Base-by-base conservation (phyloP, 1,140 invertebrate species). In the Bombus confusus region DNA sequence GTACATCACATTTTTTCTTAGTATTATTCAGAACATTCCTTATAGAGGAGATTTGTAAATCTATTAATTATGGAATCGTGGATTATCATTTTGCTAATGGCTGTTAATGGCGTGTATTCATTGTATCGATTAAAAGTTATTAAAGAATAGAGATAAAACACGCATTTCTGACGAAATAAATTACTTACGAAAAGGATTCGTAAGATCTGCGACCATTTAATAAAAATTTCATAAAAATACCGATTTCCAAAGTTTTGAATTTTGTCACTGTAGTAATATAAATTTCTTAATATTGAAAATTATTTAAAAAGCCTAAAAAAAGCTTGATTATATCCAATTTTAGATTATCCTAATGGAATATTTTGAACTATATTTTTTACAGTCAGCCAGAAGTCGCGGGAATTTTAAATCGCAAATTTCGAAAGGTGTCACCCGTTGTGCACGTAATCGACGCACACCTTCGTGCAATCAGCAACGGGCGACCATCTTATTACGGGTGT, bases 401-500 rank as follows among this genome's bases (percentile, higher is more conserved):
- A 2, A 41, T 37, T 31, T 41, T 13, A 13, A 18, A 31, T 31
- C 31, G 71, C 18, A n/a, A 52, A 74, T 62, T 85, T 82, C 41
- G 43, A 89, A 52, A 83, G 47, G 52, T 39, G 52, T 73, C 89
- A 91, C 90, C 88, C 89, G 86, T 87, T 92, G 69, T 88, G 64
- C 73, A 59, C 3, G 22, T 68, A 64, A 90, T 90, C 71, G 66
- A 75, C 81, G 77, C 74, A 82, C 74, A 87, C 81, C 52, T 75
- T 76, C 43, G 80, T 66, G 47, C 41, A 86, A 79, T 86, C 83
- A 85, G 83, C 62, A 68, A 76, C 59, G 52, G 37, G 59, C 78
- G 81, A 90, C 74, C 88, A 86, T 90, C 84, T 91, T 87, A 88
- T 91, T 92, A 90, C 80, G 74, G 77, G 71, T 90, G 88, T 87